Conservation (phyloP, 2,113 vertebrate genomes). For the Phoxinus phoxinus region DNA sequence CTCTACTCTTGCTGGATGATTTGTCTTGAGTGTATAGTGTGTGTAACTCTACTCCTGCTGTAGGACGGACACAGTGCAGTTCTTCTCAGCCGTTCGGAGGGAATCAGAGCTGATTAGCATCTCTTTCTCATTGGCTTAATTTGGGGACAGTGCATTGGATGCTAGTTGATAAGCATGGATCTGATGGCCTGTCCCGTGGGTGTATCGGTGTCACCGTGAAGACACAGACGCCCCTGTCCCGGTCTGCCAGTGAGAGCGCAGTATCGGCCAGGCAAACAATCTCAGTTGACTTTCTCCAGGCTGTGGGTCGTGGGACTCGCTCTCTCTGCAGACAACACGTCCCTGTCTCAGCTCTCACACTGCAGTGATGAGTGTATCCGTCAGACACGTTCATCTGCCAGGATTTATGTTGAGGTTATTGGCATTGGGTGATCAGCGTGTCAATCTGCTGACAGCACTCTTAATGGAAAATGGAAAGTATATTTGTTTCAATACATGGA, state of each 20-base stretch:
- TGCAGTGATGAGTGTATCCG: too few species aligned
- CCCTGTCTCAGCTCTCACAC: too few species aligned
- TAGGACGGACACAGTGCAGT: not conserved
- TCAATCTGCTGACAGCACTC: too few species aligned
- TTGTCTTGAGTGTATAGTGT: not conserved
- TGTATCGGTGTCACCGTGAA: conserved; percentile 65
- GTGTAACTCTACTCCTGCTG: not conserved
- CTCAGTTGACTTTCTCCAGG: not conserved
- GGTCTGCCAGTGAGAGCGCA: conserved; percentile 28
- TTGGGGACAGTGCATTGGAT: not conserved
- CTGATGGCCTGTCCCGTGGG: conserved; percentile 19
- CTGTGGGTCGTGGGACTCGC: too few species aligned
- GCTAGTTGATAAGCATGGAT: conserved; percentile 46
- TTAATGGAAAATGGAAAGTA: too few species aligned
- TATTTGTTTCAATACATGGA: too few species aligned
- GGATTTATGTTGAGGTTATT: too few species aligned
- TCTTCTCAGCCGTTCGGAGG: not conserved
- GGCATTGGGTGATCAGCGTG: too few species aligned
- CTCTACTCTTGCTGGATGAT: not conserved
- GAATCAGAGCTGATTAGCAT: not conserved
- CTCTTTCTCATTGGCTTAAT: not conserved
- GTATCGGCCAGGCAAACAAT: conserved; percentile 11
- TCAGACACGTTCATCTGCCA: too few species aligned
- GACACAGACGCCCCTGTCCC: conserved; percentile 63
- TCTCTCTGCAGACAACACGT: too few species aligned